A percentile compares a stretch with the other conserved stretches of the same genome.
phyloP scores from a whole-genome alignment of 2,113 vertebrate species.

The Lagopus muta region DNA sequence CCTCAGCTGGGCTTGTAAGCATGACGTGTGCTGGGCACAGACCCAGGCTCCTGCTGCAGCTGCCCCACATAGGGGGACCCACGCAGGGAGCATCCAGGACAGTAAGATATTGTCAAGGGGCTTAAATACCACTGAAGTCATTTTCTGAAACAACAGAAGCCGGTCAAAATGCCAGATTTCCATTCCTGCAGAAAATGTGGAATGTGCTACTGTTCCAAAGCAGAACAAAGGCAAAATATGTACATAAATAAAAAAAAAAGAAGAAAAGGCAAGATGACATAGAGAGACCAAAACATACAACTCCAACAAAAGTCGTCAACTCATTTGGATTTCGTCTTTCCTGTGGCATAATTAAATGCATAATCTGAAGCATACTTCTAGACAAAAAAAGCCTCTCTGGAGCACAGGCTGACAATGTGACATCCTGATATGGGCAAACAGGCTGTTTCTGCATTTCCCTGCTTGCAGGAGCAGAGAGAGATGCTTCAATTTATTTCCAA shows the following conservation, averaged over 20 bases:
- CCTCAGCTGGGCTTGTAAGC: background rate
- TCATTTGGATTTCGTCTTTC: background rate
- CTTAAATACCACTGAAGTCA: background rate
- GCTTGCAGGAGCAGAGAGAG: background rate
- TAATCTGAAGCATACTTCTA: background rate
- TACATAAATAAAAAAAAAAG: background rate
- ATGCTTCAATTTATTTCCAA: background rate
- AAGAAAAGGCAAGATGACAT: background rate
- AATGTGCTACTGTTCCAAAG: constrained; percentile 28
- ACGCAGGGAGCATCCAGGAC: background rate
- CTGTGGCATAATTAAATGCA: background rate
- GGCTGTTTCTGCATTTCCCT: background rate
- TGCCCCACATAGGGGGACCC: background rate
- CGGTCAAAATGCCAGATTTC: constrained; percentile 10
- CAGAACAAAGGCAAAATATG: background rate
- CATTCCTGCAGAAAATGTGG: background rate
- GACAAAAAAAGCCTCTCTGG: background rate
- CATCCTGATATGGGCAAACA: background rate
- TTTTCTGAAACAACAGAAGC: constrained; percentile 45
- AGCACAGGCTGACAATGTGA: background rate
- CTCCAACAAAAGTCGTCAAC: background rate
- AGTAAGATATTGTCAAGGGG: background rate
- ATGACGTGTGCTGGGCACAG: accelerated
- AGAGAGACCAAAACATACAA: background rate
- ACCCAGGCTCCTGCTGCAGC: background rate